Evolutionary conservation across 2,797 vertebrate species (phyloP).

Genomic region (Neomorphus geoffroyi): DNA sequence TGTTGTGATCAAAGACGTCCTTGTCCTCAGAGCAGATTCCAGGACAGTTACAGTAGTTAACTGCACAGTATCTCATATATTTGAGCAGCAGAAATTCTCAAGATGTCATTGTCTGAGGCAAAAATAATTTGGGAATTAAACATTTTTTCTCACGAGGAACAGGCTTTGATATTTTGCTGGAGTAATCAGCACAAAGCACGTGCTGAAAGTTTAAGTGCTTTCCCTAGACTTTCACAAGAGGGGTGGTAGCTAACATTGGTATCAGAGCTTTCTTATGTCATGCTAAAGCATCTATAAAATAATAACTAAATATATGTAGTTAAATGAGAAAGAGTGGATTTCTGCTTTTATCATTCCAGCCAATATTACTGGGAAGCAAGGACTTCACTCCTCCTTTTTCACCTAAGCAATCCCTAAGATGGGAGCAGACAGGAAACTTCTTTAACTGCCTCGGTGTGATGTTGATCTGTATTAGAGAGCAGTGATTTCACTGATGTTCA

Average conservation of each 20-base stretch:
- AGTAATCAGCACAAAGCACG: not conserved
- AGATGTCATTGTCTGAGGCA: not conserved
- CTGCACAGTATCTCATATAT: not conserved
- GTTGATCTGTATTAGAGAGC: not conserved
- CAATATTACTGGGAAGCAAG: not conserved
- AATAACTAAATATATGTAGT: not conserved
- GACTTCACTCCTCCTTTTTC: not conserved
- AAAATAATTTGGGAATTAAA: not conserved
- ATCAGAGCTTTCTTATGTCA: not conserved
- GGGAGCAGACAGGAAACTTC: not conserved
- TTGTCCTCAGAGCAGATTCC: not conserved
- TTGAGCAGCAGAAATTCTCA: not conserved
- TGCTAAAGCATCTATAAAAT: not conserved
- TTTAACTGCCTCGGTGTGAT: not conserved
- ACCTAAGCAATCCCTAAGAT: not conserved
- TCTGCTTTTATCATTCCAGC: not conserved
- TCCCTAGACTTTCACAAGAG: not conserved
- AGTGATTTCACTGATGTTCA: not conserved
- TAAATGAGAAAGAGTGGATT: not conserved
- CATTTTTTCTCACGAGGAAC: not conserved
- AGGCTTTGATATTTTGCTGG: not conserved
- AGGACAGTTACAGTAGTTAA: not conserved
- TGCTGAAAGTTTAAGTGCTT: not conserved
- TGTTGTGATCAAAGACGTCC: not conserved
- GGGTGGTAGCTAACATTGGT: not conserved